A percentile compares a stretch with the other conserved stretches of the same genome.
Evolutionary conservation across 1,140 invertebrate genomes (phyloP).

Genomic region (Euborellia annulipes): DNA sequence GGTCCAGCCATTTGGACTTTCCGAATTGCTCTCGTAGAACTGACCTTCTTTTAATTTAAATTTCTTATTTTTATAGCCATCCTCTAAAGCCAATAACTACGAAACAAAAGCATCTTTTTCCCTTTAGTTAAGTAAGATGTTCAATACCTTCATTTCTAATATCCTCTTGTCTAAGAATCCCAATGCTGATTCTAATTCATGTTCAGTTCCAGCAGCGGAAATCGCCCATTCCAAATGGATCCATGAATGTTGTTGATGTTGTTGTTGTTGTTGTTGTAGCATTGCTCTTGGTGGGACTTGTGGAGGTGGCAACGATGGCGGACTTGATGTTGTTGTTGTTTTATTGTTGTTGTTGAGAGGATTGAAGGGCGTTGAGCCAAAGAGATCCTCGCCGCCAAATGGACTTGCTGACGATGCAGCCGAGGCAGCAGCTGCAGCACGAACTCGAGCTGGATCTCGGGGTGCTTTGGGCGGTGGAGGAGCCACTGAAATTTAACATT

Average conservation of each 20-base stretch:
- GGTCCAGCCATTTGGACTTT: too few relatives aligned
- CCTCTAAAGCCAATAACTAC: too few relatives aligned
- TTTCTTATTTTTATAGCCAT: too few relatives aligned
- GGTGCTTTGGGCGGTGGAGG: conserved; percentile 48
- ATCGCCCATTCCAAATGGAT: conserved; percentile 68
- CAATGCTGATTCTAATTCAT: conserved; percentile 50
- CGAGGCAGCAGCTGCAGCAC: conserved; percentile 38
- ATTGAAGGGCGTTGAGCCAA: conserved; percentile 47
- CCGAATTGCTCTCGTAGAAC: too few relatives aligned
- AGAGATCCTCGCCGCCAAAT: conserved; percentile 39
- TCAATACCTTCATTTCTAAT: conserved; percentile 72
- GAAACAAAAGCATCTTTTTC: too few relatives aligned
- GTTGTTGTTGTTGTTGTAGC: background rate
- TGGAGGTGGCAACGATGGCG: background rate
- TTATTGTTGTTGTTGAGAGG: too few relatives aligned
- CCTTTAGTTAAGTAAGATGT: too few relatives aligned
- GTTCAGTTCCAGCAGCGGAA: conserved; percentile 38
- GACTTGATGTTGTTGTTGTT: conserved; percentile 17
- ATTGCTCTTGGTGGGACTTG: background rate
- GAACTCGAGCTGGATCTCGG: conserved; percentile 36
- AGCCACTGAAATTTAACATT: conserved; percentile 40
- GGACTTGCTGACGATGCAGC: too few relatives aligned
- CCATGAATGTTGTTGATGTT: conserved; percentile 13
- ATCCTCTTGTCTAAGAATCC: conserved; percentile 62
- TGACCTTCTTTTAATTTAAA: too few relatives aligned